Percentiles rank a stretch among this genome's conserved stretches.
Evolutionary conservation across 2,113 vertebrate species (phyloP).

Genomic region (Orycteropus afer): DNA sequence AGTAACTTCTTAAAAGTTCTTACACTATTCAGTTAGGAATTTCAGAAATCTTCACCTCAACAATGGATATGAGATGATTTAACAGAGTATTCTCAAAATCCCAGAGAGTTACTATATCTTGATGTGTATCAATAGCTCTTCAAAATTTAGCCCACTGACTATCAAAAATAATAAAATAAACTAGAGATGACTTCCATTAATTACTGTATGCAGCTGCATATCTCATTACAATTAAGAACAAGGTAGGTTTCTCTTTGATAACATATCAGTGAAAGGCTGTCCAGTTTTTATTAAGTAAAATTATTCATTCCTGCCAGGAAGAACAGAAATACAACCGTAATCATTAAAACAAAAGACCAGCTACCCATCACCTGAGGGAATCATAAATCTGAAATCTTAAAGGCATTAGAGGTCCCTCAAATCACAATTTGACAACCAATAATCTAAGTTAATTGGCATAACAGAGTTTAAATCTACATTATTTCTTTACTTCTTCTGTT

Average conservation of each 20-base stretch:
- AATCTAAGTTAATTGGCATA: neutral
- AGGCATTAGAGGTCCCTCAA: neutral
- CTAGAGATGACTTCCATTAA: neutral
- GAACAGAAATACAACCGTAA: neutral
- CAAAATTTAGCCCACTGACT: neutral
- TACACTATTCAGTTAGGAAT: neutral
- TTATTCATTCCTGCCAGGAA: constrained; percentile 43
- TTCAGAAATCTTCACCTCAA: constrained; percentile 30
- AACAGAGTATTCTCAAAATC: constrained; percentile 4
- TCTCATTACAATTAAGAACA: constrained; percentile 20
- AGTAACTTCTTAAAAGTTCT: constrained; percentile 5
- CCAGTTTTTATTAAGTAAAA: constrained; percentile 6
- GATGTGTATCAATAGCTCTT: neutral
- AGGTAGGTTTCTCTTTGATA: neutral
- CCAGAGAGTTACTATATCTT: neutral
- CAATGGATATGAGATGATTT: constrained; percentile 26
- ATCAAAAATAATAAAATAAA: constrained; percentile 55
- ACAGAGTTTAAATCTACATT: neutral
- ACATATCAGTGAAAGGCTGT: neutral
- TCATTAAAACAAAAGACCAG: constrained; percentile 21
- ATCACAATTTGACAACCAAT: constrained; percentile 37
- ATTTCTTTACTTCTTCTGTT: neutral
- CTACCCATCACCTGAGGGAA: neutral
- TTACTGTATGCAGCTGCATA: neutral
- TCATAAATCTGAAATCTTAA: neutral